Evolutionary conservation across 2,797 vertebrate species (phyloP).

Genomic region (Onychomys arenicola): DNA sequence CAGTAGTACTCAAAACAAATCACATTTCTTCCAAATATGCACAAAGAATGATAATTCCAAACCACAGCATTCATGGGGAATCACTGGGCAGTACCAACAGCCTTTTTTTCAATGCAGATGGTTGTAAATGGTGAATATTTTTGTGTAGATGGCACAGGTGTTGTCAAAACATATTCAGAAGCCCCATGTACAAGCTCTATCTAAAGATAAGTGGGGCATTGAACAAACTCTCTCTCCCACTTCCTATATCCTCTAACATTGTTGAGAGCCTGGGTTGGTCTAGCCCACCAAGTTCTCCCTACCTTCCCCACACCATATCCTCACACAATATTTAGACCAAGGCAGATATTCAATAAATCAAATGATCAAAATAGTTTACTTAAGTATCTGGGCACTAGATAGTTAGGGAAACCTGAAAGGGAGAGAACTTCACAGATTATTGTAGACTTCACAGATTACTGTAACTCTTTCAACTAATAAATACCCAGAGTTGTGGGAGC

Average conservation of each 20-base stretch:
- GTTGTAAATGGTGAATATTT: background rate
- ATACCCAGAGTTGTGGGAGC: background rate
- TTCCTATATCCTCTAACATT: slow-evolving; percentile 21
- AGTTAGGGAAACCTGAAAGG: background rate
- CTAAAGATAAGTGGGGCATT: background rate
- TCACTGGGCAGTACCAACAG: too few relatives aligned
- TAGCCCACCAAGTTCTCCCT: background rate
- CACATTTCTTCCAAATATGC: background rate
- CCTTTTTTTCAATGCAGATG: background rate
- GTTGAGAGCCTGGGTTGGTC: background rate
- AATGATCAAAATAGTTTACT: background rate
- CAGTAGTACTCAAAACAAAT: slow-evolving; percentile 17
- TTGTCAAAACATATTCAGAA: slow-evolving; percentile 1
- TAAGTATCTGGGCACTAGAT: background rate
- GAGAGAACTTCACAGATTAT: background rate
- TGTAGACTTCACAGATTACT: background rate
- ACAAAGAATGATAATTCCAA: slow-evolving; percentile 4
- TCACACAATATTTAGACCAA: background rate
- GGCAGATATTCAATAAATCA: background rate
- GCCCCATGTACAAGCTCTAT: background rate
- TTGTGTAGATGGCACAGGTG: background rate
- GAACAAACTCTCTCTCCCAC: background rate
- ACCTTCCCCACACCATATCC: background rate
- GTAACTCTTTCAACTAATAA: slow-evolving; percentile 25
- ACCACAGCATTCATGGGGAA: background rate